Evolutionary conservation across 2,797 vertebrate species (phyloP), one percentile per base, ranked within the genome.

Genomic region (Argya squamiceps): DNA sequence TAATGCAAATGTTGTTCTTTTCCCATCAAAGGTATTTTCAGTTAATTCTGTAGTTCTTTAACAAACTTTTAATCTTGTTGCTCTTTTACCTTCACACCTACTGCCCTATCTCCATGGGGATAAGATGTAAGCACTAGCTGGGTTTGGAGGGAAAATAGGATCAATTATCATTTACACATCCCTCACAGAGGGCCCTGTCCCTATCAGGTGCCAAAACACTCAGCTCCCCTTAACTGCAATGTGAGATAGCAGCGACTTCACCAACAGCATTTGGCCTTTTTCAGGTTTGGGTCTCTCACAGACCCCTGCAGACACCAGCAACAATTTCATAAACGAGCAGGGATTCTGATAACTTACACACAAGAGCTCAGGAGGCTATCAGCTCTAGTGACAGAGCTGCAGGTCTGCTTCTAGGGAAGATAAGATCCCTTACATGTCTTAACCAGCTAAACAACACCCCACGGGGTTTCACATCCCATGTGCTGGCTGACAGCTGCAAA

Each of bases 181-280:
- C 58, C 50, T 69, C 37, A 8, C 11, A 52, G 83, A 76, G 39
- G 43, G 78, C 56, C n/a, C 64, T n/a, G 65, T 49, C 62, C 65
- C 55, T 68, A 9, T 62, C 75, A 53, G 41, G 67, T 89, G 84
- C 65, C 30, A 43, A 84, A 93, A 67, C 63, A 65, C 55, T 69
- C 83, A 70, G 36, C 59, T 82, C 63, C 55, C 44, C 26, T 63
- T 46, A 71, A 84, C 84, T 91, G 70, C 46, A 77, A 6, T 0
- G 0, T 36, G 64, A 80, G 56, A 69, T 20, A 75, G 59, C 1
- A 0, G 30, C 2, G 1, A 67, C 77, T 56, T 43, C 0, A 0
- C 23, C 71, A 62, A n/a, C 32, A 93, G 49, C 29, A 30, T 59
- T 73, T 13, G 41, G 29, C 37, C 87, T 84, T 83, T 71, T 39